These are phyloP conservation scores for Hirundichthys speculiger DNA, from an alignment of 2,113 vertebrate species.

Conservation along the genomic window DNA sequence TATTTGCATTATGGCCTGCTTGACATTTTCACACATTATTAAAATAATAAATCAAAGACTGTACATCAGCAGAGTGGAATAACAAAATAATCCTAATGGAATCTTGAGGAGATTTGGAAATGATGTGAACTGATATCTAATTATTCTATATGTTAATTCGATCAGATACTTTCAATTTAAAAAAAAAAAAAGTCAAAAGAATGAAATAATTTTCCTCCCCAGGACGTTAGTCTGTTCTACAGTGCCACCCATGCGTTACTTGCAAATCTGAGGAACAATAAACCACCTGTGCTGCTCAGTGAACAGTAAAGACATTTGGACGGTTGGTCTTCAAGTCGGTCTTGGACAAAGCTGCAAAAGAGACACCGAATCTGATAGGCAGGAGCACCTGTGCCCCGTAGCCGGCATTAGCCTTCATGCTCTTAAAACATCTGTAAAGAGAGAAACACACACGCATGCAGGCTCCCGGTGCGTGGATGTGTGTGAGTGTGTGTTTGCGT, in stretches of 20 bases:
- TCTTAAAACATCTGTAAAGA: conserved; percentile 52
- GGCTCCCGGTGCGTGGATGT: conserved; percentile 17
- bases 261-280: conserved; percentile 70
- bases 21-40: conserved; percentile 71
- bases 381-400: conserved; percentile 65
- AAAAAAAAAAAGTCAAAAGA: conserved; percentile 1
- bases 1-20: conserved; percentile 53
- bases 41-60: conserved; percentile 64
- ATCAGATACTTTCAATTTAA: conserved; percentile 46
- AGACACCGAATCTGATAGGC: conserved; percentile 53
- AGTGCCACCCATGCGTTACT: conserved; percentile 56
- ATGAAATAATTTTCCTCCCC: conserved; percentile 47
- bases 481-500: conserved; percentile 17
- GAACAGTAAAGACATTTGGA: conserved; percentile 73
- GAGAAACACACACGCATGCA: conserved; percentile 20
- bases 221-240: conserved; percentile 51
- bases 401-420: conserved; percentile 61
- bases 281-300: conserved; percentile 73
- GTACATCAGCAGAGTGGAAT: conserved; percentile 22
- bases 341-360: conserved; percentile 51
- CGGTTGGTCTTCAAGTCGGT: conserved; percentile 52
- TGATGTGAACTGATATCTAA: conserved; percentile 24
- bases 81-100: conserved; percentile 34
- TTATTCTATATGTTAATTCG: conserved; percentile 45
- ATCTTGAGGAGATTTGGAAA: conserved; percentile 29